Conservation (phyloP, 2,888 invertebrate genomes). For the Spilosoma lubricipeda region DNA sequence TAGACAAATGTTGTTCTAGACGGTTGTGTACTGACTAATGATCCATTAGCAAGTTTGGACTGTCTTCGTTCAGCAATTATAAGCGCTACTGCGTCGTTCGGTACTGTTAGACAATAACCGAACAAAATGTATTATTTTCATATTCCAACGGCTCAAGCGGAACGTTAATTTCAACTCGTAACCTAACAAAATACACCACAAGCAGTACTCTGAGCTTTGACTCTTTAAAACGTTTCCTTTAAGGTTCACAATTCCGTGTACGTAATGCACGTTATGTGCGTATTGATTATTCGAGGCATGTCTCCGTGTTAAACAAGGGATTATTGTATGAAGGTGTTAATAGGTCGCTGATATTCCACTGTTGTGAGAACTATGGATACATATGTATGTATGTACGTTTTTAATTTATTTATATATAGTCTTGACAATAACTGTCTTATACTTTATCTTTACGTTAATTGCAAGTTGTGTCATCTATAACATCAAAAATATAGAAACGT, state of each 20-base stretch:
- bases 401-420: background rate
- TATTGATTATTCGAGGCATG: conserved; percentile 48
- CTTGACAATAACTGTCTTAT: background rate
- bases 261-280: conserved; percentile 18
- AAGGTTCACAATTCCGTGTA: conserved; percentile 24
- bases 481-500: background rate
- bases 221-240: background rate
- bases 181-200: conserved; percentile 18
- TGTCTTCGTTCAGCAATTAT: background rate
- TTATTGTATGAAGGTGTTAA: conserved; percentile 40
- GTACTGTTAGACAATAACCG: conserved; percentile 20
- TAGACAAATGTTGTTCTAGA: background rate
- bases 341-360: conserved; percentile 30
- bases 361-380: background rate
- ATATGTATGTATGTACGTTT: background rate
- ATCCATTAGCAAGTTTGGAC: background rate
- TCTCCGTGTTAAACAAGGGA: conserved; percentile 42
- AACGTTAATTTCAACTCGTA: conserved; percentile 47
- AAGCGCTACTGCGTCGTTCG: conserved; percentile 2
- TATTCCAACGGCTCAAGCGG: conserved; percentile 43
- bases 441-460: background rate
- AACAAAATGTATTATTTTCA: conserved; percentile 40
- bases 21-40: background rate
- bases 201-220: conserved; percentile 26
- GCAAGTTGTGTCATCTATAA: background rate